Evolutionary conservation across 2,797 vertebrate species (phyloP), one percentile per base, ranked within the genome.

Genomic region (Oreonectes daqikongensis): DNA sequence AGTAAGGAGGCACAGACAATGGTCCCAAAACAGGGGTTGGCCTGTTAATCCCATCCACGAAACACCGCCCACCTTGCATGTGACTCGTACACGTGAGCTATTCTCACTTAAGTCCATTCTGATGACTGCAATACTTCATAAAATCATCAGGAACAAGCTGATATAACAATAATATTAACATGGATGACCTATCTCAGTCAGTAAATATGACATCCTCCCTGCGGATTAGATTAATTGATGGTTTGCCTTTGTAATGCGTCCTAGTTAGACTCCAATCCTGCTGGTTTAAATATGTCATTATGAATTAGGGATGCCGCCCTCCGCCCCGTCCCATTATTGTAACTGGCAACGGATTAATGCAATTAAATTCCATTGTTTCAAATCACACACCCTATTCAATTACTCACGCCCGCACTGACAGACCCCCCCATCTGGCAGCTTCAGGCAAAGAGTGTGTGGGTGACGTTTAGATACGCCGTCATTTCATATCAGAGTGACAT

Each of bases 301-400:
- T 81, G 79, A 72, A 61, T 55, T 69, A 75, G 46, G 72, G 70
- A 24, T 50, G 18, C 17, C 46, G 22, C 79, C 79, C 57, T n/a
- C 44, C 22, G 8, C 11, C 84, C 83, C 82, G 69, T 59, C 82
- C 67, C 85, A 85, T 86, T 82, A 81, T 85, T 84, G 81, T 87
- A 85, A 88, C 81, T 84, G 87, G 86, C 84, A 83, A 69, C 80
- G 83, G 84, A 86, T 83, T 85, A 87, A 89, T 87, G 85, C 82
- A 90, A 89, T 92, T 90, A 90, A 80, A 87, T 80, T 35, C 84
- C 30, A 86, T 90, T 87, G 88, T 91, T 90, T 87, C 85, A 84
- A 84, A 77, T 79, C 60, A 81, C 24, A 71, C 30, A 60, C 77
- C 79, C 68, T 8, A 77, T 89, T 89, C 84, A 87, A 86, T 89